These are phyloP conservation scores for Podarcis lilfordi DNA, from an alignment of 2,797 vertebrate species.

Conservation along the genomic window DNA sequence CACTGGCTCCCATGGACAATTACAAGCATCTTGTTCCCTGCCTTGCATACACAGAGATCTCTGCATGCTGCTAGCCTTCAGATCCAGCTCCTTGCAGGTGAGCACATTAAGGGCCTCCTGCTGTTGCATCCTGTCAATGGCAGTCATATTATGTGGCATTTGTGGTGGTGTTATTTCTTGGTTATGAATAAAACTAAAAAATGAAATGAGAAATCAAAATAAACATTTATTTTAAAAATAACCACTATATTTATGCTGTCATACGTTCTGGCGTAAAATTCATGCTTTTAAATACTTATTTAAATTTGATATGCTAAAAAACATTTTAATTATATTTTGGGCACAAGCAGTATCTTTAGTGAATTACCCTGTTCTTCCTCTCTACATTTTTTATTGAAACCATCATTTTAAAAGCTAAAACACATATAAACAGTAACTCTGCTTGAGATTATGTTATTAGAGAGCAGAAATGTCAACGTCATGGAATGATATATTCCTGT, in stretches of 20 bases:
- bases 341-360: background rate
- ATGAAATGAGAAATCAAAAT: background rate
- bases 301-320: background rate
- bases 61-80: background rate
- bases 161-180: background rate
- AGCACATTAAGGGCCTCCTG: background rate
- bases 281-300: background rate
- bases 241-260: background rate
- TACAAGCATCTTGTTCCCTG: too few species aligned
- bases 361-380: background rate
- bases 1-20: too few species aligned
- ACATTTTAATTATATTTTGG: slow-evolving; percentile 13
- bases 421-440: slow-evolving; percentile 5
- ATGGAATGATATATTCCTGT: background rate
- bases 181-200: background rate
- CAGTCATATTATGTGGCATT: background rate
- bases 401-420: slow-evolving; percentile 4
- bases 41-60: background rate
- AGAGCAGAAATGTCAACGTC: background rate
- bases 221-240: background rate
- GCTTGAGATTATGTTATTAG: background rate
- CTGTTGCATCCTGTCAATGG: too few species aligned
- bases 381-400: slow-evolving; percentile 5
- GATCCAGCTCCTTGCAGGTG: background rate
- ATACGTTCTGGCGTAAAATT: background rate